These are phyloP conservation scores for Plecturocebus donacophilus DNA, from an alignment of 2,113 vertebrate species.

Conservation along the genomic window DNA sequence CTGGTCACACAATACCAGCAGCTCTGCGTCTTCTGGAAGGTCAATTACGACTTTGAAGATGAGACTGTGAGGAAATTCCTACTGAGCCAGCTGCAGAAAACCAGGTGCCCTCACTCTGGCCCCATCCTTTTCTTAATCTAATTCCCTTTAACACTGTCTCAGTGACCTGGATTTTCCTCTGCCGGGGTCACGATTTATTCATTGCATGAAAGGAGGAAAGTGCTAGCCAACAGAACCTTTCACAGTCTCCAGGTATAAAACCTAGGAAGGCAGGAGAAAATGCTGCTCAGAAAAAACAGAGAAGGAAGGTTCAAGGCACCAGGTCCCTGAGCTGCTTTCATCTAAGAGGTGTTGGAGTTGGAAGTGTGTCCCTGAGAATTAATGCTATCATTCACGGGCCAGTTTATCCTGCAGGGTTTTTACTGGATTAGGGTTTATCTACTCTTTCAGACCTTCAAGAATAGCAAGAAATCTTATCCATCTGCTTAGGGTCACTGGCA, in stretches of 20 bases:
- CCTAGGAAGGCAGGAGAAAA: background rate
- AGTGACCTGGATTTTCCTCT: background rate
- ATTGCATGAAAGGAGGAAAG: background rate
- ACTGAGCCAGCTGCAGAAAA: constrained; percentile 49
- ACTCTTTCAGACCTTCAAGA: background rate
- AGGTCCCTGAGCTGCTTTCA: background rate
- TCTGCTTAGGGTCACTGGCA: background rate
- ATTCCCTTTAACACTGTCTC: background rate
- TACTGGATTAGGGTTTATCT: background rate
- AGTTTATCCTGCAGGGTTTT: background rate
- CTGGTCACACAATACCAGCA: constrained; percentile 50
- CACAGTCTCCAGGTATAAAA: background rate
- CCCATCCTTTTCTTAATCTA: background rate
- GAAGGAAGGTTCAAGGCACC: background rate
- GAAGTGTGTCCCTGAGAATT: background rate
- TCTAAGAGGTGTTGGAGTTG: background rate
- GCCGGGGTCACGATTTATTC: background rate
- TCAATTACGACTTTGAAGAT: constrained; percentile 61
- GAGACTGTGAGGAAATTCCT: background rate
- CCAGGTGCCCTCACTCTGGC: constrained; percentile 12
- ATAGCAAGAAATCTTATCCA: background rate
- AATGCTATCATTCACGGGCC: accelerated
- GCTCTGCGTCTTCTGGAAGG: constrained; percentile 68
- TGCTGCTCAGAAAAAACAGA: background rate
- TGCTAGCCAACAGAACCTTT: background rate